These are phyloP conservation scores for Crossaster papposus DNA, from an alignment of 53 echinoderm and acorn worm species.

Conservation along the genomic window DNA sequence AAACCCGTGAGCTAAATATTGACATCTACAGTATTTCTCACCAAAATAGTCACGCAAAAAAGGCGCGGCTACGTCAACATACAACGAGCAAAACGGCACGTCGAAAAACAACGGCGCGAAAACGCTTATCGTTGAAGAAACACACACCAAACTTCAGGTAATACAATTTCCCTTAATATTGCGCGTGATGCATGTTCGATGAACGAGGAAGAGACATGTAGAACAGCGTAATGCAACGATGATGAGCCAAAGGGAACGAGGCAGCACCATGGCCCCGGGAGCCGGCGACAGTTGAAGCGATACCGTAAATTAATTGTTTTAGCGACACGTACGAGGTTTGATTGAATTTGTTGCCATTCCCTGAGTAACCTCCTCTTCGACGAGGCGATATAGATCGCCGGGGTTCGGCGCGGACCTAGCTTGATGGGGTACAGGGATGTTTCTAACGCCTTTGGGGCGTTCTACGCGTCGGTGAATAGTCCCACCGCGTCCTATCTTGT, in stretches of 20 bases:
- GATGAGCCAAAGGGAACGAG: slow-evolving; percentile 24
- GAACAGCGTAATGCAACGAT: slow-evolving; percentile 22
- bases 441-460: not conserved
- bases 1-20: not conserved
- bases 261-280: slow-evolving; percentile 38
- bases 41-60: not conserved
- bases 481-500: not conserved
- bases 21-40: not conserved
- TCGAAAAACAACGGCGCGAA: not conserved
- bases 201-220: slow-evolving; percentile 2
- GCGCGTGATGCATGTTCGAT: slow-evolving; percentile 15
- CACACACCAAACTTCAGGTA: slow-evolving; percentile 36
- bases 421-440: slow-evolving; percentile 4
- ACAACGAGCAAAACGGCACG: slow-evolving; percentile 4
- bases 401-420: slow-evolving; percentile 4
- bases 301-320: slow-evolving; percentile 73
- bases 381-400: not conserved
- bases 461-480: not conserved
- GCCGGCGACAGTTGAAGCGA: slow-evolving; percentile 63
- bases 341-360: slow-evolving; percentile 60
- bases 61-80: not conserved
- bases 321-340: slow-evolving; percentile 53
- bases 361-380: not conserved
- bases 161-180: slow-evolving; percentile 54
- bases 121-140: not conserved